phyloP scores from a whole-genome alignment of 2,797 vertebrate genomes.

The Protosalanx chinensis region DNA sequence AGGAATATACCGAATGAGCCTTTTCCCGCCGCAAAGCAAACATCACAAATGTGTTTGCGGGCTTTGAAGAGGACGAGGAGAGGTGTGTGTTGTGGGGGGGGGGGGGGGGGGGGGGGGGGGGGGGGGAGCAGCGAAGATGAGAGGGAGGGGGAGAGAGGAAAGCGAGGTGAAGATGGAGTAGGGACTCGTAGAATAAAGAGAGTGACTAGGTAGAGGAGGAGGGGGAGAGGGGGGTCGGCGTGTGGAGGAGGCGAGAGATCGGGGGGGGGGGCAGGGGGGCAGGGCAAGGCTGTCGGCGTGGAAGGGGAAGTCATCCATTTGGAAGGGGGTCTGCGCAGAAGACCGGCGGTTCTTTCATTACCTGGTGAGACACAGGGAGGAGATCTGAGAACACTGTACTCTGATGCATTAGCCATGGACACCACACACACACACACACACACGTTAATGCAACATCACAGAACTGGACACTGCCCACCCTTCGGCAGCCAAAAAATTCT shows the following conservation, averaged over 20 bases:
- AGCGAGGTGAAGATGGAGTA: too few species aligned
- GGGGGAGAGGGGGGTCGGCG: slow-evolving; percentile 7
- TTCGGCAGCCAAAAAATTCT: neutral
- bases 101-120: neutral
- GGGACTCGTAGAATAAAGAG: neutral
- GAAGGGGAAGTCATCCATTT: slow-evolving; percentile 46
- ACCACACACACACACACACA: slow-evolving; percentile 19
- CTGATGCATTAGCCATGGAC: neutral
- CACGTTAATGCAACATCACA: slow-evolving; percentile 18
- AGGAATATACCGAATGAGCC: neutral
- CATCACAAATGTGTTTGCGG: neutral
- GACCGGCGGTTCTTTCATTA: slow-evolving; percentile 54
- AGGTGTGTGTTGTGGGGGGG: neutral
- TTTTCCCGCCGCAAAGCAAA: neutral
- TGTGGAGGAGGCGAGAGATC: neutral
- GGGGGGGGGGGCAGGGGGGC: neutral
- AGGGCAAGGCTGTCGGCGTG: slow-evolving; percentile 17
- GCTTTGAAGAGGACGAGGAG: neutral
- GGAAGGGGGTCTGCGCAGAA: slow-evolving; percentile 39
- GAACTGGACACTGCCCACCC: slow-evolving; percentile 56
- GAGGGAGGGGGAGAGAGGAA: slow-evolving; percentile 11
- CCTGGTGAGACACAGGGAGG: slow-evolving; percentile 49
- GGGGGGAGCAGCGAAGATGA: neutral
- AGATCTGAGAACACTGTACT: slow-evolving; percentile 33
- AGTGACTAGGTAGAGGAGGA: neutral